A percentile compares a stretch with the other conserved stretches of the same genome.
Conservation (phyloP, 2,797 vertebrate genomes). For the Buphagus erythrorhynchus region DNA sequence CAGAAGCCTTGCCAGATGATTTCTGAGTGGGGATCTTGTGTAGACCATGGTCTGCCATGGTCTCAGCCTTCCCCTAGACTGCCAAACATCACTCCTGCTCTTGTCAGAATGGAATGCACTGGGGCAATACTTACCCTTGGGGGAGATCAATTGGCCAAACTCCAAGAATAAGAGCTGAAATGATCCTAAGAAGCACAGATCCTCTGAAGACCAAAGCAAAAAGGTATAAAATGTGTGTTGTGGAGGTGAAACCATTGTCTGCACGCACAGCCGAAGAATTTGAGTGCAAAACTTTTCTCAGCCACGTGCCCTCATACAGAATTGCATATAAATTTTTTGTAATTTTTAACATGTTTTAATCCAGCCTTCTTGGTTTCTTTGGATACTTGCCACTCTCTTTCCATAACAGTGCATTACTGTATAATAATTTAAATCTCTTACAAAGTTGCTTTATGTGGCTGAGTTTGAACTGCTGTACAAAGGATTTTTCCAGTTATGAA, state of each 20-base stretch:
- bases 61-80: neutral
- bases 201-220: neutral
- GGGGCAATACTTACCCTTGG: neutral
- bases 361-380: neutral
- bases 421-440: constrained; percentile 5
- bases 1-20: neutral
- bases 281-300: neutral
- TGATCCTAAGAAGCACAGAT: neutral
- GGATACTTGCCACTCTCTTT: neutral
- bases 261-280: accelerated
- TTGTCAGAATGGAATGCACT: neutral
- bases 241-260: neutral
- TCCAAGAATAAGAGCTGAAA: neutral
- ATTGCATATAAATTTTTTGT: neutral
- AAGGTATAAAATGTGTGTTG: accelerated
- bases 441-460: constrained; percentile 3
- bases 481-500: constrained; percentile 29
- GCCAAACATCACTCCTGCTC: neutral
- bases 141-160: neutral
- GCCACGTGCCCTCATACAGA: neutral
- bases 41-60: neutral
- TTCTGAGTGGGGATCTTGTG: accelerated
- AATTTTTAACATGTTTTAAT: neutral
- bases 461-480: neutral
- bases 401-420: neutral